Conservation (phyloP, 1,140 invertebrate genomes). For the Scaptomyza hsui region DNA sequence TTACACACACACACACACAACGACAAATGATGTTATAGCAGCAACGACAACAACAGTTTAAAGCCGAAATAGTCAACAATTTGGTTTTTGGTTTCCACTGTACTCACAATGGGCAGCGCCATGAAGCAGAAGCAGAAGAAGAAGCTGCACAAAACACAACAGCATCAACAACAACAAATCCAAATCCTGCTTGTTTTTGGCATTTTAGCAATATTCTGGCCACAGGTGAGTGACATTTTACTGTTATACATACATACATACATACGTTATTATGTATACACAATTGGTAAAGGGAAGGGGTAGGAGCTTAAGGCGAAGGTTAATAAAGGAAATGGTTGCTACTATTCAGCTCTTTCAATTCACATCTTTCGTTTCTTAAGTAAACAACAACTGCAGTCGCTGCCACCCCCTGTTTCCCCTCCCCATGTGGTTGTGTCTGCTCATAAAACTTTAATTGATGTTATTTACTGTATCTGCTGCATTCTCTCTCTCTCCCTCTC, state of each 20-base stretch:
- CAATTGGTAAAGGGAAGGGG: too few relatives aligned
- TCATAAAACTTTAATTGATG: constrained; percentile 37
- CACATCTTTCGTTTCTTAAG: background rate
- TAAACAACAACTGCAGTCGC: background rate
- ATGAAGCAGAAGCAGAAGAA: constrained; percentile 44
- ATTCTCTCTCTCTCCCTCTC: background rate
- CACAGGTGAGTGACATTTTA: constrained; percentile 56
- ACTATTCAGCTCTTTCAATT: background rate
- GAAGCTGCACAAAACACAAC: constrained; percentile 25
- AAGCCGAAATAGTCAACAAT: constrained; percentile 35
- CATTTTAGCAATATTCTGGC: constrained; percentile 64
- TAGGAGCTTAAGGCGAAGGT: background rate
- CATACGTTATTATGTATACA: too few relatives aligned
- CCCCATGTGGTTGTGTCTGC: background rate
- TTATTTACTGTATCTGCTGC: constrained; percentile 18
- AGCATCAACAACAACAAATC: constrained; percentile 41
- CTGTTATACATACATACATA: background rate
- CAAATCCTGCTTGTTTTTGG: constrained; percentile 53
- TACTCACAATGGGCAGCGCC: constrained; percentile 56
- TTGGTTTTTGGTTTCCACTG: constrained; percentile 50
- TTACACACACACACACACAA: constrained; percentile 22
- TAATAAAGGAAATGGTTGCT: background rate
- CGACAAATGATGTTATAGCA: constrained; percentile 40
- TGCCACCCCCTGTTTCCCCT: background rate
- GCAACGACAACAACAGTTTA: constrained; percentile 16